Evolutionary conservation across 2,797 vertebrate species (phyloP), one percentile per base, ranked within the genome.

Genomic region (Aphelocoma californica): DNA sequence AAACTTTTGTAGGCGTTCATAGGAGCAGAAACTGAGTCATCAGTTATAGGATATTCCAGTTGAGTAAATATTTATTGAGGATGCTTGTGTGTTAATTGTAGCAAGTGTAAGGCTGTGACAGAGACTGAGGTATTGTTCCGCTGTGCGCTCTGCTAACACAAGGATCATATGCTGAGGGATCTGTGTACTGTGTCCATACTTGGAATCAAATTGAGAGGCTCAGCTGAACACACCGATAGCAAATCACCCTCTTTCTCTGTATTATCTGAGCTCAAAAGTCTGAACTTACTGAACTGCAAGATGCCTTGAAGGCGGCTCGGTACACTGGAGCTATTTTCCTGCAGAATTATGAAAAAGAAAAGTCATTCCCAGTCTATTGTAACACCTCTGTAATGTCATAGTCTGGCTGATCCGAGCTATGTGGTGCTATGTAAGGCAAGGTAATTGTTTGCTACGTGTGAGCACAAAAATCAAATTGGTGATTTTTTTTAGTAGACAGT

Each of bases 361-460:
- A 86, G 36, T 29, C 3, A 24, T 81, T 86, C 38, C 28, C 19
- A 6, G 44, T 45, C 32, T 50, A 0, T 57, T 57, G 3, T 75
- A 10, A 20, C 10, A 12, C 51, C 57, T 84, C 14, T 51, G 1
- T 44, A 84, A 82, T 17, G 16, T 32, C 38, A 4, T 40, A 64
- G 24, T 71, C 21, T 47, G 67, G 9, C 64, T 80, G 70, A 58
- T 65, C n/a, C 0, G 5, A 65, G 34, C 11, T 57, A 1, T 31
- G 16, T 64, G 51, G 10, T 86, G 62, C 88, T 72, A 1, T 0
- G 0, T 69, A n/a, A 66, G 0, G 2, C 8, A 14, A 48, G 25
- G 71, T 24, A 47, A 45, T 58, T 57, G 38, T 87, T 87, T 87
- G 28, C 57, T 69, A 21, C 34, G 25, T 93, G 84, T 34, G 58